Conservation (phyloP, 1,140 invertebrate species). For the Dinothrombium tinctorium region DNA sequence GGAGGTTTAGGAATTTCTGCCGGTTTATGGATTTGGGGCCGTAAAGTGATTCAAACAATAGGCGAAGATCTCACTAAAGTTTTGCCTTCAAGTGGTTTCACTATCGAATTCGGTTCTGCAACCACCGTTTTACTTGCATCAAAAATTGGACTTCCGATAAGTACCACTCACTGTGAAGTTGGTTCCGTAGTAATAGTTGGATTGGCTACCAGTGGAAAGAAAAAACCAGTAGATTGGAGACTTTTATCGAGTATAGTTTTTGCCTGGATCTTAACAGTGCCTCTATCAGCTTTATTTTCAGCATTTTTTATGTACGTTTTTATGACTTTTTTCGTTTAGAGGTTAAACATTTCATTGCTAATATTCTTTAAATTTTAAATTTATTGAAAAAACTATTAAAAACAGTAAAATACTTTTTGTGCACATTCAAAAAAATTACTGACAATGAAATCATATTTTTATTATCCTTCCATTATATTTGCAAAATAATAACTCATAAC, state of each 20-base stretch:
- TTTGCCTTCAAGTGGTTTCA: slow-evolving; percentile 81
- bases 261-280: slow-evolving; percentile 89
- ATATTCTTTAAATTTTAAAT: no score
- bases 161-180: slow-evolving; percentile 96
- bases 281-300: slow-evolving; percentile 57
- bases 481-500: no score
- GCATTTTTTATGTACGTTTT: slow-evolving; percentile 45
- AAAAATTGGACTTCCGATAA: slow-evolving; percentile 85
- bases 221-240: slow-evolving; percentile 58
- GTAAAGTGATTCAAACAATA: slow-evolving; percentile 82
- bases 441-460: no score
- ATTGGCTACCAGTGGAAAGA: no score
- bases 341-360: no score
- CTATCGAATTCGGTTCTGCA: slow-evolving; percentile 84
- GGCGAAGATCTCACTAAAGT: slow-evolving; percentile 90
- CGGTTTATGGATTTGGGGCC: slow-evolving; percentile 85
- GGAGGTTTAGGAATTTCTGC: slow-evolving; percentile 85
- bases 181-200: slow-evolving; percentile 73
- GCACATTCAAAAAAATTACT: no score
- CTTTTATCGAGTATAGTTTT: slow-evolving; percentile 80
- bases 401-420: no score
- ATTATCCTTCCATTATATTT: no score
- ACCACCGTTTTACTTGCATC: slow-evolving; percentile 83
- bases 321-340: no score
- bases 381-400: no score